phyloP scores from a whole-genome alignment of 1,140 invertebrate genomes.

The Fopius arisanus region DNA sequence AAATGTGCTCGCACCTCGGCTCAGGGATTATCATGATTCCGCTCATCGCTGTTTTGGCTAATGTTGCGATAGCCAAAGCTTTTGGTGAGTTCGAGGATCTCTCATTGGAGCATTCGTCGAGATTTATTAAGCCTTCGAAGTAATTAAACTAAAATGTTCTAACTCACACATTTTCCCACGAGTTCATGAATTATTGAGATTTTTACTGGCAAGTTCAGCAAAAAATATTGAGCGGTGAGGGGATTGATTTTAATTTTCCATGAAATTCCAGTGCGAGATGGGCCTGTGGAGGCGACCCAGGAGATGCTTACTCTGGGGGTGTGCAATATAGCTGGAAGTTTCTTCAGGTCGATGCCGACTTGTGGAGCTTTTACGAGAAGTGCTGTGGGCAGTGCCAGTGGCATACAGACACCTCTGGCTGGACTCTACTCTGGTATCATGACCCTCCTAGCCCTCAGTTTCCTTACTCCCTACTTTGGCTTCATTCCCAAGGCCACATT shows the following conservation, averaged over 20 bases:
- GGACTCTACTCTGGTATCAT: conserved; percentile 72
- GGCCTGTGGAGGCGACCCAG: conserved; percentile 70
- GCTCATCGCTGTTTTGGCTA: conserved; percentile 76
- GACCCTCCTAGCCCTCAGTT: conserved; percentile 69
- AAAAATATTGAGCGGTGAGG: too few species aligned
- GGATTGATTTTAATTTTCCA: conserved; percentile 44
- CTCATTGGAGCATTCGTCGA: not conserved
- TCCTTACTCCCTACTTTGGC: conserved; percentile 75
- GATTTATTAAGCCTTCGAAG: too few species aligned
- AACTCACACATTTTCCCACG: too few species aligned
- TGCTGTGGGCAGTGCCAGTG: conserved; percentile 79
- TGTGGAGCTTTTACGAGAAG: conserved; percentile 78
- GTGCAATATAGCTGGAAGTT: conserved; percentile 77
- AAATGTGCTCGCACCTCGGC: conserved; percentile 72
- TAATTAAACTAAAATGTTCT: too few species aligned
- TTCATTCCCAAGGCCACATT: conserved; percentile 75
- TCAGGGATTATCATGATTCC: conserved; percentile 76
- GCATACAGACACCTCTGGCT: conserved; percentile 77
- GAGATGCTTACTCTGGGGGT: conserved; percentile 75
- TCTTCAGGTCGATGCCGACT: conserved; percentile 76
- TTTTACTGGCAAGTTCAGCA: too few species aligned
- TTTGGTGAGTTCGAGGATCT: conserved; percentile 68
- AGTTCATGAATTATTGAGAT: too few species aligned
- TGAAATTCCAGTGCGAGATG: conserved; percentile 59
- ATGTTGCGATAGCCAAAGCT: conserved; percentile 82